Percentiles rank a stretch among this genome's conserved stretches.
Conservation (phyloP, 1,140 invertebrate species). For the Drosophila triauraria region DNA sequence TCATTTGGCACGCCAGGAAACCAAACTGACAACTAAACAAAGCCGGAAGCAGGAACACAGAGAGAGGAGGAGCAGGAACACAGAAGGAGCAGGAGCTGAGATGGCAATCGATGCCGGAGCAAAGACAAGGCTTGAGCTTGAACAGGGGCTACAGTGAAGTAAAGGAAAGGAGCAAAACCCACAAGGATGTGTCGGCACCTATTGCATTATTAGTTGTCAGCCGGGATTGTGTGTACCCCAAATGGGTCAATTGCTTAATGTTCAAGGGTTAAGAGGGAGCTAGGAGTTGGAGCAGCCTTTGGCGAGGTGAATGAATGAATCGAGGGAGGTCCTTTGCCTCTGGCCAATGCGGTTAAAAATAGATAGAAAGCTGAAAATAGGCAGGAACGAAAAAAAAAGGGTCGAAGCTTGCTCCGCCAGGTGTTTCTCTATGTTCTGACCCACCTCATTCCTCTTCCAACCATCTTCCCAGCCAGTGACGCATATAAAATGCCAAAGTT, state of each 20-base stretch:
- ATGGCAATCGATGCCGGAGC: neutral
- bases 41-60: slow-evolving; percentile 50
- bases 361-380: slow-evolving; percentile 60
- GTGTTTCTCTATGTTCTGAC: too few relatives aligned
- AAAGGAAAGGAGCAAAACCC: neutral
- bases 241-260: slow-evolving; percentile 69
- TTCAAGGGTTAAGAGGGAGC: neutral
- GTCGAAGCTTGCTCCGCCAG: neutral
- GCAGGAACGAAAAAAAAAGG: neutral
- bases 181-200: slow-evolving; percentile 39
- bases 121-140: neutral
- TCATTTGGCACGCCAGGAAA: slow-evolving; percentile 72
- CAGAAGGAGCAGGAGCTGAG: neutral
- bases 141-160: neutral
- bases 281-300: neutral
- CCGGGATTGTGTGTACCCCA: slow-evolving; percentile 34
- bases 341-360: slow-evolving; percentile 47
- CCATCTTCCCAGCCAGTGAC: slow-evolving; percentile 20
- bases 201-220: slow-evolving; percentile 66
- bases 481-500: slow-evolving; percentile 65
- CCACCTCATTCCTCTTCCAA: neutral
- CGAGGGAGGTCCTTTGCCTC: slow-evolving; percentile 17
- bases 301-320: slow-evolving; percentile 3
- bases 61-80: neutral
- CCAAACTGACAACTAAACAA: slow-evolving; percentile 49